Base-by-base conservation (phyloP, 1,140 invertebrate genomes). In the Orchestia grillus region DNA sequence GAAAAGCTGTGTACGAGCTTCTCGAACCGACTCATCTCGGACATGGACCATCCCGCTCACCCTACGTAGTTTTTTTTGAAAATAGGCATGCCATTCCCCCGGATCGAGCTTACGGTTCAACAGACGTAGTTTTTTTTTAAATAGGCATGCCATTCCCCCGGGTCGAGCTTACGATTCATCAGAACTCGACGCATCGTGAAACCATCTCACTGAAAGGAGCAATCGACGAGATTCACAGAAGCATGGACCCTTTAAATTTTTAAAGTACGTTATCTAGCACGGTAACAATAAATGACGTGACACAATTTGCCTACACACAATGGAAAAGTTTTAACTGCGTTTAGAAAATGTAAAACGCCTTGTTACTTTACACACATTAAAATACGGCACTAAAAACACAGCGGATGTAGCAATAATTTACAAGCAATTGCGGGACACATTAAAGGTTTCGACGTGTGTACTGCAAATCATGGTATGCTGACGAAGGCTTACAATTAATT, bases 351-450 rank as follows among this genome's bases (percentile, higher is more conserved):
- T 36, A 77, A 77, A 77, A 77, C 28, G 62, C 28, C 28, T 8
- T 77, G 62, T 77, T 77, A 77, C 62, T 77, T 77, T 77, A 77
- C 62, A 77, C 62, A 77, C 62, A 77, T 77, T 77, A 77, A 28
- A 77, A 77, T 8, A 23, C 62, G 62, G 62, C 62, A 77, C 62
- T 77, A 77, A 36, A 53, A 77, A 15, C 62, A 36, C 1, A 77
- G 62, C 62, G 11, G 62, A 77, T 77, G 62, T 23, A 77, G 62
- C 62, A 28, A 15, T 77, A 77, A 77, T 77, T 77, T 77, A 77
- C 62, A 77, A 77, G 62, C 62, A 77, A 36, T 77, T 77, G 28
- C 62, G 62, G 62, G 36, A 77, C 11, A 77, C 1, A 28, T 8
- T 3, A 77, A 28, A 77, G 28, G 62, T 77, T 15, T 77, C 62